Conservation (phyloP, 2,797 vertebrate species). For the Podarcis siculus region DNA sequence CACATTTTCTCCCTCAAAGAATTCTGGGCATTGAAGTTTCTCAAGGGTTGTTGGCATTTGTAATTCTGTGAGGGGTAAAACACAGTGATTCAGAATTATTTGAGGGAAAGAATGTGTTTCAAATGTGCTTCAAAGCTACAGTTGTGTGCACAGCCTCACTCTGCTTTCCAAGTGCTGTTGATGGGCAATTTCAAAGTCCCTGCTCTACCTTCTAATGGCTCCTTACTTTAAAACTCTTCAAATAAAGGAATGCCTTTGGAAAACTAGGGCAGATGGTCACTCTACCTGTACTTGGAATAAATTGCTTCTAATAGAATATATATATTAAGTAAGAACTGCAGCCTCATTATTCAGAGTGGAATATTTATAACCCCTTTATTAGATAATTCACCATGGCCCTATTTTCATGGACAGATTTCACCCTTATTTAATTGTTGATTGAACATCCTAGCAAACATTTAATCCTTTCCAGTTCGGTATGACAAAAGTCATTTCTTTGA, state of each 20-base stretch:
- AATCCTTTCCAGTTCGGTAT: conserved; percentile 10
- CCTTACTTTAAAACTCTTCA: too few relatives aligned
- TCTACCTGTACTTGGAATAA: background rate
- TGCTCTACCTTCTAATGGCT: background rate
- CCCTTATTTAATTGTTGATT: conserved; percentile 38
- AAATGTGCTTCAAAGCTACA: too few relatives aligned
- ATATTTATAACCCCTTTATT: background rate
- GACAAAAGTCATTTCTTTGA: conserved; percentile 53
- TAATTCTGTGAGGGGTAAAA: too few relatives aligned
- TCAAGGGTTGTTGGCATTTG: too few relatives aligned
- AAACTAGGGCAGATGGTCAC: too few relatives aligned
- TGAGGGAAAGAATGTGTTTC: too few relatives aligned
- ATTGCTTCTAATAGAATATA: background rate
- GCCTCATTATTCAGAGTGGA: background rate
- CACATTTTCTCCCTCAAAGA: too few relatives aligned
- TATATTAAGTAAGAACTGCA: background rate
- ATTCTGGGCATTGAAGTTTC: too few relatives aligned
- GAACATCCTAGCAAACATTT: conserved; percentile 49
- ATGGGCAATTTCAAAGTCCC: background rate
- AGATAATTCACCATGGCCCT: conserved; percentile 21
- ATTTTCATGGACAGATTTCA: conserved; percentile 45
- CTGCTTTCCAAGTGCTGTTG: background rate
- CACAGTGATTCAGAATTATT: too few relatives aligned
- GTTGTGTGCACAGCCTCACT: background rate
- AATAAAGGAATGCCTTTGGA: too few relatives aligned